These are phyloP conservation scores for Catamblyrhynchus diadema DNA, from an alignment of 2,797 vertebrate genomes.

Conservation along the genomic window DNA sequence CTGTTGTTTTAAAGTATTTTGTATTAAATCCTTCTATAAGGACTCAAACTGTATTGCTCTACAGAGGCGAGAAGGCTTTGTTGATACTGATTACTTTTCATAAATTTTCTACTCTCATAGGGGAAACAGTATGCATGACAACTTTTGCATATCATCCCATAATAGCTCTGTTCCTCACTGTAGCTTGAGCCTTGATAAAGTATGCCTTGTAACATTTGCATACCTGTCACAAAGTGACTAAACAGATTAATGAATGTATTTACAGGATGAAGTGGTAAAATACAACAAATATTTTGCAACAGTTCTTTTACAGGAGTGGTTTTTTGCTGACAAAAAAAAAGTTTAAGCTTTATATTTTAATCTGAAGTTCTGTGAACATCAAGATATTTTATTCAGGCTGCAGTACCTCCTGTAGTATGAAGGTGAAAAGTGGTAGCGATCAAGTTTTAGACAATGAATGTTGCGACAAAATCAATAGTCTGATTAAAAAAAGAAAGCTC, in stretches of 20 bases:
- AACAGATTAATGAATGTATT: background rate
- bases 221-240: background rate
- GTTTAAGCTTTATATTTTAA: background rate
- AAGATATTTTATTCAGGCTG: slow-evolving; percentile 13
- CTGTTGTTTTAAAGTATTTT: background rate
- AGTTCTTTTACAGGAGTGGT: background rate
- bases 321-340: background rate
- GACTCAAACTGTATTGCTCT: background rate
- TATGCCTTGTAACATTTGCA: background rate
- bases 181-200: background rate
- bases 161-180: background rate
- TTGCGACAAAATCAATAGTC: slow-evolving; percentile 67
- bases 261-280: background rate
- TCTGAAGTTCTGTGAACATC: background rate
- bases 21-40: background rate
- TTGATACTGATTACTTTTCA: background rate
- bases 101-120: background rate
- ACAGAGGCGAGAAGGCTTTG: background rate
- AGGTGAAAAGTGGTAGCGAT: slow-evolving; percentile 45
- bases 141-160: background rate
- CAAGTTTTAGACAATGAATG: slow-evolving; percentile 61
- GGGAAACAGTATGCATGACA: background rate
- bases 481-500: slow-evolving; percentile 72
- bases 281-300: background rate
- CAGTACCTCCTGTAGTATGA: background rate